Evolutionary conservation across 2,888 invertebrate species (phyloP).

Genomic region (Latheticus oryzae): DNA sequence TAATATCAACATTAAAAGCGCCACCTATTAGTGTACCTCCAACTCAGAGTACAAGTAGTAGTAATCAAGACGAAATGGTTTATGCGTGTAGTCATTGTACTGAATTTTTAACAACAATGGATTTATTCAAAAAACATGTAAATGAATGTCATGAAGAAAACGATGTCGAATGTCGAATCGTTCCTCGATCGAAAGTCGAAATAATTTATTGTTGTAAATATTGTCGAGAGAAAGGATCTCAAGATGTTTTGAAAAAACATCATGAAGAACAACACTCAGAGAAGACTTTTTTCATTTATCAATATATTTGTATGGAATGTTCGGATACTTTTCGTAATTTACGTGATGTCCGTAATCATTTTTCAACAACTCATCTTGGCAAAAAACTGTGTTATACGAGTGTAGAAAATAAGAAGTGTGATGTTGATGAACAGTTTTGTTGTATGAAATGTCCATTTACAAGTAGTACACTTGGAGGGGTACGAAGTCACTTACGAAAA

Average conservation of each 20-base stretch:
- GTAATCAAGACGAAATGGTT: constrained; percentile 2
- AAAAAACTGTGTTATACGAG: constrained; percentile 54
- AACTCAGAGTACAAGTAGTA: not conserved
- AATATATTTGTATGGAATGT: constrained; percentile 57
- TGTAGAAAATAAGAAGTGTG: constrained; percentile 57
- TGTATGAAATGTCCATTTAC: constrained; percentile 64
- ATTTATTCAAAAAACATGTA: constrained; percentile 48
- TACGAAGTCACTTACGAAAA: constrained; percentile 63
- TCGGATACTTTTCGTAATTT: constrained; percentile 48
- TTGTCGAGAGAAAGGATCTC: constrained; percentile 57
- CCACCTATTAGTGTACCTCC: not conserved
- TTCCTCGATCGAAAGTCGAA: constrained; percentile 41
- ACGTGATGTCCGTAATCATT: constrained; percentile 53
- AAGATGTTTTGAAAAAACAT: constrained; percentile 60
- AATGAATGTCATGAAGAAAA: constrained; percentile 42
- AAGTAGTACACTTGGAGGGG: constrained; percentile 49
- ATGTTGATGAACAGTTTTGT: constrained; percentile 34
- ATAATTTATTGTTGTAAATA: constrained; percentile 51
- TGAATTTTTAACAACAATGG: constrained; percentile 43
- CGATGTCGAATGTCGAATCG: constrained; percentile 14
- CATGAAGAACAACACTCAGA: constrained; percentile 58
- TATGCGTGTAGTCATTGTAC: constrained; percentile 50
- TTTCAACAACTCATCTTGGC: constrained; percentile 52
- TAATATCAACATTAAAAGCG: not conserved
- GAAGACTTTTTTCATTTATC: constrained; percentile 47